phyloP scores from a whole-genome alignment of 2,888 invertebrate genomes.

The Nemotelus pantherinus region DNA sequence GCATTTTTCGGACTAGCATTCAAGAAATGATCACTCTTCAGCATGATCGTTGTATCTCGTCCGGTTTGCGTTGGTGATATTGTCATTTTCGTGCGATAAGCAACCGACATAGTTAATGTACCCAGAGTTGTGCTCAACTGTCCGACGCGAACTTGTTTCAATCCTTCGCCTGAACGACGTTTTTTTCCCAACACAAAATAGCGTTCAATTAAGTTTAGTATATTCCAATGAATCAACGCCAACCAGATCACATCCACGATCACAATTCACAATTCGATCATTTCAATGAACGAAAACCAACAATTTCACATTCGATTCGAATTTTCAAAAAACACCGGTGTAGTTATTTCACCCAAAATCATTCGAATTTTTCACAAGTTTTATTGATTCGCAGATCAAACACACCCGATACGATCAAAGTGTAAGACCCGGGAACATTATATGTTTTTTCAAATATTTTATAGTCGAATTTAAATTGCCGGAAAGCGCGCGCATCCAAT shows the following conservation, averaged over 20 bases:
- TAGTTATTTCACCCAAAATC: constrained; percentile 6
- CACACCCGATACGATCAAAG: too few relatives aligned
- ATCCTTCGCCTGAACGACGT: constrained; percentile 74
- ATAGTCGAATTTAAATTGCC: background rate
- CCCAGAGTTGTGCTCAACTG: constrained; percentile 89
- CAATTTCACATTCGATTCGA: constrained; percentile 1
- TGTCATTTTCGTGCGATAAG: constrained; percentile 91
- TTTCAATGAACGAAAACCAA: constrained; percentile 9
- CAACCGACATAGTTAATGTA: constrained; percentile 81
- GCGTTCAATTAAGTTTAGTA: background rate
- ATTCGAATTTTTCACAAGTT: background rate
- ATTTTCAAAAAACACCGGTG: background rate
- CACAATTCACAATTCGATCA: constrained; percentile 9
- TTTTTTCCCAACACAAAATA: background rate
- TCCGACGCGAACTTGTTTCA: constrained; percentile 83
- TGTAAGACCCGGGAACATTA: too few relatives aligned
- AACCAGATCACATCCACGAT: background rate
- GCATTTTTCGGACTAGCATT: constrained; percentile 77
- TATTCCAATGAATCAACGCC: background rate
- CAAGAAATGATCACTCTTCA: constrained; percentile 92
- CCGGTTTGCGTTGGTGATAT: constrained; percentile 82
- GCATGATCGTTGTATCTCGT: constrained; percentile 77
- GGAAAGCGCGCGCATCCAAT: constrained; percentile 39
- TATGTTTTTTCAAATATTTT: too few relatives aligned
- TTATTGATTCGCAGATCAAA: background rate